Conservation (phyloP, 2,888 invertebrate species). For the Diploptera punctata region DNA sequence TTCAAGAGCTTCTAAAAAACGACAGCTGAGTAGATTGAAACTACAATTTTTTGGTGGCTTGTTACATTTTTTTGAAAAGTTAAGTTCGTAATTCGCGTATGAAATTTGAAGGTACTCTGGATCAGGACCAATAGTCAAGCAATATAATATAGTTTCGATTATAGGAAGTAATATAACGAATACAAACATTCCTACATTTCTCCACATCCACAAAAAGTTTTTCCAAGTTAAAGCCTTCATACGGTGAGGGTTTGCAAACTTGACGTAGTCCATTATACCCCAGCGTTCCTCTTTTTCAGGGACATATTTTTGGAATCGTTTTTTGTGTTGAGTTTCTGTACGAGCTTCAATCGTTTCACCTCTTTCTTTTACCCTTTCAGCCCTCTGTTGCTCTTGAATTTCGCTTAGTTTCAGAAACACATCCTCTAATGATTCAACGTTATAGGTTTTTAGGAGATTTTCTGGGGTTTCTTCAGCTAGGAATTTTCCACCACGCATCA, state of each 20-base stretch:
- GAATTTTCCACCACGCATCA: conserved; percentile 84
- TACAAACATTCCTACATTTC: conserved; percentile 70
- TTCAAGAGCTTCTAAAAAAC: conserved; percentile 73
- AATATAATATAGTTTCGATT: conserved; percentile 86
- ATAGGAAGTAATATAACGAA: conserved; percentile 88
- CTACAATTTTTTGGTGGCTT: conserved; percentile 62
- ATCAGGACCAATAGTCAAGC: conserved; percentile 87
- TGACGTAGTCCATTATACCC: conserved; percentile 63
- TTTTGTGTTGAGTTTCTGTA: too few species aligned
- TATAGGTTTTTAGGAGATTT: conserved; percentile 73
- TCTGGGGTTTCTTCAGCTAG: conserved; percentile 83
- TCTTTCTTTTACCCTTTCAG: too few species aligned
- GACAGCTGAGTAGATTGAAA: conserved; percentile 74
- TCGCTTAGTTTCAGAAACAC: conserved; percentile 83
- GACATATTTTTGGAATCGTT: too few species aligned
- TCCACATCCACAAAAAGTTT: conserved; percentile 84
- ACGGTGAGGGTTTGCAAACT: conserved; percentile 71
- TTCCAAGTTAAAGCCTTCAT: conserved; percentile 88
- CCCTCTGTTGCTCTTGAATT: conserved; percentile 79
- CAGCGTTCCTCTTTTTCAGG: conserved; percentile 63
- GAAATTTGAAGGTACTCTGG: conserved; percentile 78
- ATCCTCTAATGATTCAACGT: conserved; percentile 76
- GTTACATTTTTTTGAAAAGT: conserved; percentile 52
- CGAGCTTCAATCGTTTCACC: too few species aligned
- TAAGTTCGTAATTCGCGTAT: conserved; percentile 80